Conservation (phyloP, 2,797 vertebrate genomes). For the Buphagus erythrorhynchus region DNA sequence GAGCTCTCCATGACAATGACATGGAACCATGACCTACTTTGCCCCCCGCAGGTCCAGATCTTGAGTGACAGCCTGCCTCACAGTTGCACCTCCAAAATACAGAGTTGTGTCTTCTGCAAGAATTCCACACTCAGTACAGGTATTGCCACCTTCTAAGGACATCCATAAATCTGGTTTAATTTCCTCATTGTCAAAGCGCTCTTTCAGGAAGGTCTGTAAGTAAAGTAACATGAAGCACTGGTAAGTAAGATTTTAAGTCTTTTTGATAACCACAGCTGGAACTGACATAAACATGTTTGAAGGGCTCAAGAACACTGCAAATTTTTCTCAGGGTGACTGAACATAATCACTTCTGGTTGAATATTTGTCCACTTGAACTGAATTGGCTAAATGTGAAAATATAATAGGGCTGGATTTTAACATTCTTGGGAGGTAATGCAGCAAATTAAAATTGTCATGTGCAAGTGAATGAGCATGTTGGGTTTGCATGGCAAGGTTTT, state of each 20-base stretch:
- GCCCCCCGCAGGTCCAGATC: slow-evolving; percentile 95
- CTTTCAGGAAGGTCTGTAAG: slow-evolving; percentile 91
- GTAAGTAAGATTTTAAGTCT: not conserved
- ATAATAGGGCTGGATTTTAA: not conserved
- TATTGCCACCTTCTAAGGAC: slow-evolving; percentile 91
- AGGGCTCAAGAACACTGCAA: not conserved
- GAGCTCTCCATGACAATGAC: not conserved
- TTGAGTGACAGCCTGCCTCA: slow-evolving; percentile 91
- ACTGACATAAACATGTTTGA: not conserved
- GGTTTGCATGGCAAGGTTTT: not conserved
- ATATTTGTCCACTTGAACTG: not conserved
- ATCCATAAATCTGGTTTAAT: slow-evolving; percentile 90
- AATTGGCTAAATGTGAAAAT: not conserved
- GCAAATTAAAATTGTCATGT: not conserved
- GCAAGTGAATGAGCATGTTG: not conserved
- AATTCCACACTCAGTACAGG: slow-evolving; percentile 93
- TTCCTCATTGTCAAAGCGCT: slow-evolving; percentile 95
- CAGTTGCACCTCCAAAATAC: slow-evolving; percentile 91
- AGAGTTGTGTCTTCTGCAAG: slow-evolving; percentile 93
- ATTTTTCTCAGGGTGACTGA: not conserved
- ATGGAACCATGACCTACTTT: slow-evolving; percentile 83
- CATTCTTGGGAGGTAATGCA: not conserved
- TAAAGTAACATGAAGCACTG: not conserved
- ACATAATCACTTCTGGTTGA: not conserved
- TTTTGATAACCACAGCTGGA: not conserved